A percentile compares a stretch with the other conserved stretches of the same genome.
phyloP scores from a whole-genome alignment of 2,888 invertebrate genomes.

The Drosophila limbata region DNA sequence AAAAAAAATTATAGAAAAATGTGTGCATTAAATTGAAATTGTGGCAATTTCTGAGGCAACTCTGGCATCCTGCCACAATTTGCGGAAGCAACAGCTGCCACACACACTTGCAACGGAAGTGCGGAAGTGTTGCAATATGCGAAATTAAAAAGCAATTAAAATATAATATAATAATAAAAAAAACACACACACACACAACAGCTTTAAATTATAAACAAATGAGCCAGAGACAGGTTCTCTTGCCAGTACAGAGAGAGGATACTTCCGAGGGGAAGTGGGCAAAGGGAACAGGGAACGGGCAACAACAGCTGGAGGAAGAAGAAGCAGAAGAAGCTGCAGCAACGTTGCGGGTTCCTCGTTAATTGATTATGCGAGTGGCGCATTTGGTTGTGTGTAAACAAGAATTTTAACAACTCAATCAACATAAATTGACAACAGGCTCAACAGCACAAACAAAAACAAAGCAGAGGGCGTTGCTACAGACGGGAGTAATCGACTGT shows the following conservation, averaged over 20 bases:
- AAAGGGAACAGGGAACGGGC: neutral
- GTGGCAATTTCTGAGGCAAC: slow-evolving; percentile 42
- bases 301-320: neutral
- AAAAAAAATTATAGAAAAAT: neutral
- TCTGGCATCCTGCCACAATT: slow-evolving; percentile 4
- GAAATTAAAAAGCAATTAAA: slow-evolving; percentile 56
- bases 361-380: slow-evolving; percentile 50
- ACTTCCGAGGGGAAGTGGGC: neutral
- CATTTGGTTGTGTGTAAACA: slow-evolving; percentile 66
- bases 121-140: slow-evolving; percentile 37
- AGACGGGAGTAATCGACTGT: too few species aligned
- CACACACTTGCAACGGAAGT: slow-evolving; percentile 48
- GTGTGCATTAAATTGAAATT: slow-evolving; percentile 43
- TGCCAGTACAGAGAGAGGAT: too few species aligned
- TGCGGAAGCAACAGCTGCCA: slow-evolving; percentile 31
- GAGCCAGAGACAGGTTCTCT: slow-evolving; percentile 6
- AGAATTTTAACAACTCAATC: slow-evolving; percentile 76
- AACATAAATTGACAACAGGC: slow-evolving; percentile 50
- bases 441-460: neutral
- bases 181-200: slow-evolving; percentile 7
- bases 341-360: slow-evolving; percentile 17
- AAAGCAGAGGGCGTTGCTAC: too few species aligned
- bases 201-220: slow-evolving; percentile 58
- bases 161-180: slow-evolving; percentile 30
- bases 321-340: neutral